These are phyloP conservation scores for Apis mellifera DNA, from an alignment of 1,140 invertebrate genomes.

Conservation along the genomic window DNA sequence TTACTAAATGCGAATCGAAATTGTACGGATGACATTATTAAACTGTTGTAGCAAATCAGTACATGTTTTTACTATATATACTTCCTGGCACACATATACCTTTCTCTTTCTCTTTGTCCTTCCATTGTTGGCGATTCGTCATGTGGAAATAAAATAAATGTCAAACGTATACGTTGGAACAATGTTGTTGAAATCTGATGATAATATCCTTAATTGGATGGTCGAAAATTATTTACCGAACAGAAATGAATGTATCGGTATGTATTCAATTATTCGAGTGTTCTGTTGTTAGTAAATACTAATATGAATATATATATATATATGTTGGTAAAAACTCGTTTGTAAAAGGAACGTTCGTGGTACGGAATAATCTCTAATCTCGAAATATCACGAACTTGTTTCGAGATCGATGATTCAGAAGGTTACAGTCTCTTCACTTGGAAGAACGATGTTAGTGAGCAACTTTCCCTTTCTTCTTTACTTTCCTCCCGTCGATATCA, in stretches of 20 bases:
- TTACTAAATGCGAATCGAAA: not conserved
- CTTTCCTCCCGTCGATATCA: constrained; percentile 28
- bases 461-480: constrained; percentile 51
- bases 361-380: constrained; percentile 4
- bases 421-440: constrained; percentile 40
- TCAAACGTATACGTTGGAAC: not conserved
- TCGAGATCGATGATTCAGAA: constrained; percentile 32
- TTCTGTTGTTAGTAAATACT: too few relatives aligned
- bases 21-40: constrained; percentile 34
- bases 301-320: not conserved
- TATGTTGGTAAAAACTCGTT: not conserved
- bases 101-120: not conserved
- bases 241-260: not conserved
- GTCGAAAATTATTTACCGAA: not conserved
- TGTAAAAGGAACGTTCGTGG: not conserved
- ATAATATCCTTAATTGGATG: not conserved
- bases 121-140: not conserved
- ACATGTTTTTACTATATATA: not conserved
- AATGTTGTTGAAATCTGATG: not conserved
- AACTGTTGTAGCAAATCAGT: constrained; percentile 38
- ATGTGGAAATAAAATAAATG: not conserved
- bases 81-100: not conserved
- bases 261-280: not conserved
- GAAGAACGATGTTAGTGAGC: constrained; percentile 26
- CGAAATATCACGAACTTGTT: constrained; percentile 42